Percentiles rank a stretch among this genome's conserved stretches.
Conservation (phyloP, 1,140 invertebrate species). For the Aphelinus certus region DNA sequence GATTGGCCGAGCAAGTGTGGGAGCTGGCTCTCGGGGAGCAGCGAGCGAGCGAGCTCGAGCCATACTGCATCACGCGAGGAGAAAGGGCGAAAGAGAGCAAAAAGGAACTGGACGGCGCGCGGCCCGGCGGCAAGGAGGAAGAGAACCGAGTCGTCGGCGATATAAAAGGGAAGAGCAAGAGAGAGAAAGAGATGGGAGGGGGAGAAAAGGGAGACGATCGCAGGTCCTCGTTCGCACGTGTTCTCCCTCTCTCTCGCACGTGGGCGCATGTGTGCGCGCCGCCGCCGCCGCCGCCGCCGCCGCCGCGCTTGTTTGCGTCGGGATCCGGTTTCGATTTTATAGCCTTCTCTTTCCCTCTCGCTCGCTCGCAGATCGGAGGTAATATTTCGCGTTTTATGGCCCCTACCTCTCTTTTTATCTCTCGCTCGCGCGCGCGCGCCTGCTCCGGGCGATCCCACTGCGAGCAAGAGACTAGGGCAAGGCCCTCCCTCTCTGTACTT, state of each 20-base stretch:
- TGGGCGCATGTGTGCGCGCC: slow-evolving; percentile 28
- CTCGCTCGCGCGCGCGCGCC: not conserved
- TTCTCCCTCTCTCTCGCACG: slow-evolving; percentile 21
- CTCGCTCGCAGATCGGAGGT: slow-evolving; percentile 43
- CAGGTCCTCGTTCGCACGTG: not conserved
- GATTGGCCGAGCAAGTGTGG: too few species aligned
- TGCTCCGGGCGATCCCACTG: not conserved
- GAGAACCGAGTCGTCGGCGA: too few species aligned
- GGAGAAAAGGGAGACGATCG: slow-evolving; percentile 3
- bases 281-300: slow-evolving; percentile 6
- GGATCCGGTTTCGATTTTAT: slow-evolving; percentile 61
- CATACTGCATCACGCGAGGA: not conserved
- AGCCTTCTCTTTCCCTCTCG: slow-evolving; percentile 34
- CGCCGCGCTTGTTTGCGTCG: not conserved
- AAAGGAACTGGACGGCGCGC: too few species aligned
- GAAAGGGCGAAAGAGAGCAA: not conserved
- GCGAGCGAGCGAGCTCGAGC: too few species aligned
- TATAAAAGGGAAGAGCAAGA: not conserved
- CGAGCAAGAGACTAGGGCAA: slow-evolving; percentile 9
- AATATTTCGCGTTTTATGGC: slow-evolving; percentile 55
- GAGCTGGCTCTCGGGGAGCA: too few species aligned
- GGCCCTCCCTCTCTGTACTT: not conserved
- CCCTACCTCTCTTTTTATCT: slow-evolving; percentile 5
- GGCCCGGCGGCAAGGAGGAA: too few species aligned
- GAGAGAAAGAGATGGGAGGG: not conserved